A percentile compares a stretch with the other conserved stretches of the same genome.
These are phyloP conservation scores for Tachystola acroxantha DNA, from an alignment of 2,888 invertebrate species.

Conservation along the genomic window DNA sequence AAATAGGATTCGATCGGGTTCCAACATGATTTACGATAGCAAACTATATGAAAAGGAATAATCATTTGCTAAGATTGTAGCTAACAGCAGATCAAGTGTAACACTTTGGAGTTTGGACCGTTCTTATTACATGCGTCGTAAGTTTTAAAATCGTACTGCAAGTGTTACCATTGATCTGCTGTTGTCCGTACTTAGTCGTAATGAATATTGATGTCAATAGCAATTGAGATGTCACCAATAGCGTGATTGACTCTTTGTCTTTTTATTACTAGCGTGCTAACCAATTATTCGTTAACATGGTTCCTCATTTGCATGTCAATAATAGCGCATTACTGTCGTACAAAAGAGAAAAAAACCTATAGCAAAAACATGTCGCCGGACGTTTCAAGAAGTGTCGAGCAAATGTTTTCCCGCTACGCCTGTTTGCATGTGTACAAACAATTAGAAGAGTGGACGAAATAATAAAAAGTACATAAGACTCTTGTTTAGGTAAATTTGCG, in stretches of 20 bases:
- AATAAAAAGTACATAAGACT: slow-evolving; percentile 17
- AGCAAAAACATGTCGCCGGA: neutral
- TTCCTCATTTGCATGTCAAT: slow-evolving; percentile 9
- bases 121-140: too few species aligned
- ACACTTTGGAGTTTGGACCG: too few species aligned
- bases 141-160: too few species aligned
- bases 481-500: neutral
- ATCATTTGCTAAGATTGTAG: too few species aligned
- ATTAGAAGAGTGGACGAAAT: slow-evolving; percentile 30
- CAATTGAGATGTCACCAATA: neutral
- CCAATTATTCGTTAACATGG: slow-evolving; percentile 3
- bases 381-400: slow-evolving; percentile 20
- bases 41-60: too few species aligned
- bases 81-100: too few species aligned
- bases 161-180: too few species aligned
- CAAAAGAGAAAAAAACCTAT: neutral
- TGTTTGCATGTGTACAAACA: slow-evolving; percentile 51
- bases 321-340: neutral
- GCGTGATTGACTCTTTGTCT: neutral
- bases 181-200: too few species aligned
- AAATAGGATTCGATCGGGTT: too few species aligned
- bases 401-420: slow-evolving; percentile 23
- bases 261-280: neutral
- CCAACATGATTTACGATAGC: too few species aligned
- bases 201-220: too few species aligned